Evolutionary conservation across 2,888 invertebrate genomes (phyloP), one percentile per base, ranked within the genome.

Genomic region (Pachymerium ferrugineum): DNA sequence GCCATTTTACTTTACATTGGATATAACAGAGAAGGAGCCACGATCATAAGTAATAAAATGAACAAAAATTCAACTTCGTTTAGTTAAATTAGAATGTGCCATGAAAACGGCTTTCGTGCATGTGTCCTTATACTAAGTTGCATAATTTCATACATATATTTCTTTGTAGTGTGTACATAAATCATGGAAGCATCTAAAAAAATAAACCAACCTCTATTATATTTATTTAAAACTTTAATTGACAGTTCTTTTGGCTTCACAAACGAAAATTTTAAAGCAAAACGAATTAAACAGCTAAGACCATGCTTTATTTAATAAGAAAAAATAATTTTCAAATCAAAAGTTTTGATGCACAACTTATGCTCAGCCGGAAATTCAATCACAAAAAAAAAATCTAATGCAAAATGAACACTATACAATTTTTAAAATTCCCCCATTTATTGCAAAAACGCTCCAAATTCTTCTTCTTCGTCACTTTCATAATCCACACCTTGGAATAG

Each of bases 401-500:
- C 19, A 6, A 8, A 6, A 22, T 29, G 14, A 3, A 67, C 6
- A 67, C 67, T 16, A 6, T 12, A 8, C 38, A 35, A 35, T 8
- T 35, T 8, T 8, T 12, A 35, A 35, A 35, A 12, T 35, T 8
- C 10, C 8, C 38, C n/a, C n/a, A n/a, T n/a, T n/a, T n/a, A 12
- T 67, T 25, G 47, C 29, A 74, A 62, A 74, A 72, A 74, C 29
- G 72, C 14, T 42, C 74, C 73, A 29, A 74, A 30, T 31, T 75
- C 76, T 33, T 69, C 73, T 8, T 73, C 54, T 19, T 77, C 80
- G 16, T 82, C 81, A 8, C 81, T 80, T 4, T 78, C 78, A 6
- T 81, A 38, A 5, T 42, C 77, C 12, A 80, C 78, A 3, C 83
- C 83, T 73, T 81, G 80, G 79, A 87, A 86, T 25, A 88, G 82